Evolutionary conservation across 1,140 invertebrate genomes (phyloP).

Genomic region (Scaptomyza graminum): DNA sequence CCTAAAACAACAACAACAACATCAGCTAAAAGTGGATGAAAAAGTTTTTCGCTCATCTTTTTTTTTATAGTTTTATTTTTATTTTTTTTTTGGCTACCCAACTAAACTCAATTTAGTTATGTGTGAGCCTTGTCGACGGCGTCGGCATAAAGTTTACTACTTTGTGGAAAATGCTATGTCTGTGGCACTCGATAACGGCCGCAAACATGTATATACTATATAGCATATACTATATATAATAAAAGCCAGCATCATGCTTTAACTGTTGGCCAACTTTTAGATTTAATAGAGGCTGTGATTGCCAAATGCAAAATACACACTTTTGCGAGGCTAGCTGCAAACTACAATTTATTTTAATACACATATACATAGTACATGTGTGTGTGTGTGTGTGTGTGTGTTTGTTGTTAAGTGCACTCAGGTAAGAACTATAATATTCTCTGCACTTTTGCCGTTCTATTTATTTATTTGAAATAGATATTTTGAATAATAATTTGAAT

Average conservation of each 20-base stretch:
- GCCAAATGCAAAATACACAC: conserved; percentile 15
- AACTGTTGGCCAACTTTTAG: conserved; percentile 66
- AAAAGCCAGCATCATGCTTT: conserved; percentile 49
- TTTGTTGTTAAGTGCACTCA: neutral
- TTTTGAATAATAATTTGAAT: neutral
- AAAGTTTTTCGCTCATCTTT: conserved; percentile 56
- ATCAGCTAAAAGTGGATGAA: conserved; percentile 40
- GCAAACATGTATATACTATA: conserved; percentile 64
- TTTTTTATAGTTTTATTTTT: conserved; percentile 26
- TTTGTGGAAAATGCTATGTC: conserved; percentile 79
- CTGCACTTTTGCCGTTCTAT: neutral
- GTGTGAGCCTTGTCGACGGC: conserved; percentile 50
- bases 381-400: neutral
- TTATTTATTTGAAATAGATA: too few species aligned
- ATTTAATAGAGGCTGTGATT: conserved; percentile 59
- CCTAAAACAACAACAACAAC: neutral
- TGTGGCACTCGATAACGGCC: conserved; percentile 77
- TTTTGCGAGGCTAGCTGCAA: neutral
- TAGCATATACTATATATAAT: conserved; percentile 6
- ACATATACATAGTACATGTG: neutral
- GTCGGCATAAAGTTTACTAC: conserved; percentile 77
- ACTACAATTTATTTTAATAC: neutral
- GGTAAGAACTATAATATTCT: conserved; percentile 9
- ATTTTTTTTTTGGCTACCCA: conserved; percentile 45
- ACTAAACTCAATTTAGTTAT: conserved; percentile 65